These are phyloP conservation scores for Pterocles orientalis DNA, from an alignment of 2,113 vertebrate species.

Conservation along the genomic window DNA sequence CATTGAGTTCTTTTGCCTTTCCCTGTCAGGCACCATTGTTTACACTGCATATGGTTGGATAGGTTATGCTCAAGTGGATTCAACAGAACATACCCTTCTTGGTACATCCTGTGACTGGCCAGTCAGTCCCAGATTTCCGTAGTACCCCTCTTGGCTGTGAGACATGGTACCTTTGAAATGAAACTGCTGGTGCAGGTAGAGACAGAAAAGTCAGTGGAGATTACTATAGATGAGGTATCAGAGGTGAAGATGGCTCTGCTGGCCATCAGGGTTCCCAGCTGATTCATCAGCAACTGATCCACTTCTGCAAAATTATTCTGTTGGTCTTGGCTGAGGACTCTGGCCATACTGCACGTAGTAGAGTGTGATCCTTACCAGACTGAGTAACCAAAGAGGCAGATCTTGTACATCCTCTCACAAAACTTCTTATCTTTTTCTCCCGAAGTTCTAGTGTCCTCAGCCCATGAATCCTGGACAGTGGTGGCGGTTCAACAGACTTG, in stretches of 20 bases:
- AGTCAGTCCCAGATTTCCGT: background rate
- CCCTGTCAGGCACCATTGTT: background rate
- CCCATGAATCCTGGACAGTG: background rate
- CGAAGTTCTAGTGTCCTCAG: background rate
- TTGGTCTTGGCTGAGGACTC: background rate
- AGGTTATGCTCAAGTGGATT: background rate
- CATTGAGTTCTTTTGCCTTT: background rate
- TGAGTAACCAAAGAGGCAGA: background rate
- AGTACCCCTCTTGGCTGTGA: background rate
- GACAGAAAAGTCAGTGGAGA: background rate
- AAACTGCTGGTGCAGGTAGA: background rate
- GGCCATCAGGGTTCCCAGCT: background rate
- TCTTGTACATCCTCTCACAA: background rate
- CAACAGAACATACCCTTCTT: background rate
- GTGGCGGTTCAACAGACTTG: background rate
- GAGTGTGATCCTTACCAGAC: background rate
- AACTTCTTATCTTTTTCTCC: background rate
- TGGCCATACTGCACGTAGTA: background rate
- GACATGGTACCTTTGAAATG: background rate
- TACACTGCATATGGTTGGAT: background rate
- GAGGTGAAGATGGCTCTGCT: background rate
- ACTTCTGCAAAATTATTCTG: background rate
- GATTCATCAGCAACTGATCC: background rate
- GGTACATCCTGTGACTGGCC: fast-evolving
- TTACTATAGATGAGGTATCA: background rate